Conservation (phyloP, 2,113 vertebrate species). For the Rhinopithecus roxellana region DNA sequence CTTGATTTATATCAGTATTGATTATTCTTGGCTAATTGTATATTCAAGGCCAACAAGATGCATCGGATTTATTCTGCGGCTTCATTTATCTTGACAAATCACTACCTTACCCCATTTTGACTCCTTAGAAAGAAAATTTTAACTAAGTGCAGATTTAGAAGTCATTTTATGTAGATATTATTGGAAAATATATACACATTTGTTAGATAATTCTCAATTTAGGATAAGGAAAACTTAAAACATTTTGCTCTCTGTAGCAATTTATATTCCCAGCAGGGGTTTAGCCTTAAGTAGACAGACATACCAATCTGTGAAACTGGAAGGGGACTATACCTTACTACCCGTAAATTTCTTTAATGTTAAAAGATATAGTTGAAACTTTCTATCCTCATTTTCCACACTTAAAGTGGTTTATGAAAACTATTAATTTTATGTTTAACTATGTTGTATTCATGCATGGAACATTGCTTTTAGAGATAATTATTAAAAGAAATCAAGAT, state of each 20-base stretch:
- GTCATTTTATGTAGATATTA: constrained; percentile 6
- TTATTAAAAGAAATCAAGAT: constrained; percentile 10
- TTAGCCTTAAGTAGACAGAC: constrained; percentile 5
- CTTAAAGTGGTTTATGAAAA: not conserved
- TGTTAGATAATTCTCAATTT: constrained; percentile 16
- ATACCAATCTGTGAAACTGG: not conserved
- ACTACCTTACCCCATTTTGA: not conserved
- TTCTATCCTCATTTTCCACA: not conserved
- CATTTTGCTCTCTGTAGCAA: not conserved
- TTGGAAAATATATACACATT: not conserved
- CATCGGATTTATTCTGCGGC: not conserved
- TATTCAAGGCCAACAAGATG: constrained; percentile 10
- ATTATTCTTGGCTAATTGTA: constrained; percentile 40
- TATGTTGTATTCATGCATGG: not conserved
- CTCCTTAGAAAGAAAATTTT: not conserved
- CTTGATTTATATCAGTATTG: constrained; percentile 40
- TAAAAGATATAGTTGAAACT: not conserved
- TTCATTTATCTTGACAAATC: constrained; percentile 47
- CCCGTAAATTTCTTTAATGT: constrained; percentile 14
- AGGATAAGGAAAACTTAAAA: not conserved
- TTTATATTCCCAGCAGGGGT: constrained; percentile 38
- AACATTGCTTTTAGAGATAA: not conserved
- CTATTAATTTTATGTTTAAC: not conserved
- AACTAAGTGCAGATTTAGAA: constrained; percentile 28
- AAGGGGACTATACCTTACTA: not conserved